A percentile compares a stretch with the other conserved stretches of the same genome.
Evolutionary conservation across 2,888 invertebrate species (phyloP).

Genomic region (Philaethria dido): DNA sequence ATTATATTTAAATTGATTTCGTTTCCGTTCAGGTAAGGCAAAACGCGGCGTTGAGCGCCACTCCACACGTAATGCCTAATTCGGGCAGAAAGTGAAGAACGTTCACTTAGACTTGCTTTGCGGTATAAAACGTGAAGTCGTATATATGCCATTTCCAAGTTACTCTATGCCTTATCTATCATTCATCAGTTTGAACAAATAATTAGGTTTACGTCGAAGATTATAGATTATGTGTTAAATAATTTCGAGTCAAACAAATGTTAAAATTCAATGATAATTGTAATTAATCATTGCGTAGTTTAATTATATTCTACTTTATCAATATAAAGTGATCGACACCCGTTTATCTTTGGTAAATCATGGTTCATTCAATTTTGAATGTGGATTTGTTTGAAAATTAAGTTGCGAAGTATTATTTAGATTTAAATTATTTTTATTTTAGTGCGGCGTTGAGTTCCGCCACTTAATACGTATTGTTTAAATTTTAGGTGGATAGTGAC

Average conservation of each 20-base stretch:
- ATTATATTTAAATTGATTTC: no score
- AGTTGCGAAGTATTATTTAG: no score
- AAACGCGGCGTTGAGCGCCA: no score
- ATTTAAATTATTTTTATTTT: no score
- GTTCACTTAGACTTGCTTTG: no score
- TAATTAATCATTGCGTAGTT: slow-evolving; percentile 31
- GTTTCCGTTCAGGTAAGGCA: no score
- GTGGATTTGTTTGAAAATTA: neutral
- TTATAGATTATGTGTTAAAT: slow-evolving; percentile 36
- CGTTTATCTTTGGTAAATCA: slow-evolving; percentile 2
- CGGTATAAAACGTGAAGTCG: no score
- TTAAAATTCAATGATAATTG: slow-evolving; percentile 36
- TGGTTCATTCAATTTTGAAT: neutral
- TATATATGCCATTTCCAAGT: slow-evolving; percentile 13
- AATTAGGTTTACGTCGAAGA: slow-evolving; percentile 51
- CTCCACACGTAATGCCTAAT: no score
- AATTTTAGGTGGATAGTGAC: no score
- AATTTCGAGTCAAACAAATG: slow-evolving; percentile 26
- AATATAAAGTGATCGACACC: slow-evolving; percentile 25
- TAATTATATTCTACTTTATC: slow-evolving; percentile 24
- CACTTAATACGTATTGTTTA: no score
- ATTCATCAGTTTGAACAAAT: slow-evolving; percentile 47
- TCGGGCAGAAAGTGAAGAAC: no score
- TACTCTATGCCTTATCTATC: slow-evolving; percentile 33
- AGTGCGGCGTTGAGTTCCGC: no score